Percentiles rank a stretch among this genome's conserved stretches.
phyloP scores from a whole-genome alignment of 1,140 invertebrate species.

The Chrysopa pallens region DNA sequence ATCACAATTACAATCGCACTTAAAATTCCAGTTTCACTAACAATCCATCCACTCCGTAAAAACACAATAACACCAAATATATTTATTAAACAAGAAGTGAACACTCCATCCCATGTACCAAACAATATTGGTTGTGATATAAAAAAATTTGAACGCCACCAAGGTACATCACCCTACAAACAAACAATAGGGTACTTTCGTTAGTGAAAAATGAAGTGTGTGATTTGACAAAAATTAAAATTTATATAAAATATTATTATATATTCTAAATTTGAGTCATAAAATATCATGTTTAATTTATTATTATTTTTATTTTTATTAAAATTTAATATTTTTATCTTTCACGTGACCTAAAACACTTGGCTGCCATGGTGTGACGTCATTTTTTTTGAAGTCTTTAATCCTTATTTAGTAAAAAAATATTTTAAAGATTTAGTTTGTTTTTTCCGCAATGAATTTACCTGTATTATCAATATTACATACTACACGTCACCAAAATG shows the following conservation, averaged over 20 bases:
- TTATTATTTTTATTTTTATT: slow-evolving; percentile 2
- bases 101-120: slow-evolving; percentile 96
- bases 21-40: slow-evolving; percentile 81
- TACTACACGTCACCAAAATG: too few relatives aligned
- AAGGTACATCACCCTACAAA: slow-evolving; percentile 54
- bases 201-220: too few relatives aligned
- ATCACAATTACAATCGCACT: slow-evolving; percentile 77
- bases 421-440: too few relatives aligned
- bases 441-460: too few relatives aligned
- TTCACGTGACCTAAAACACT: too few relatives aligned
- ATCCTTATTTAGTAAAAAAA: too few relatives aligned
- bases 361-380: too few relatives aligned
- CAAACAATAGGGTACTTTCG: too few relatives aligned
- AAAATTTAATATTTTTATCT: slow-evolving; percentile 4
- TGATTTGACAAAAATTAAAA: background rate
- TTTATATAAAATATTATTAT: background rate
- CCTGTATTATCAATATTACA: too few relatives aligned
- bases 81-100: slow-evolving; percentile 86
- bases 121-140: slow-evolving; percentile 86
- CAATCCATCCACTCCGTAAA: slow-evolving; percentile 90
- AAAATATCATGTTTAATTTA: too few relatives aligned
- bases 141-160: slow-evolving; percentile 89
- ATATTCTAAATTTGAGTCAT: background rate
- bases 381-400: too few relatives aligned
- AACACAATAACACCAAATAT: slow-evolving; percentile 96